phyloP scores from a whole-genome alignment of 2,113 vertebrate genomes.

The Pseudolaguvia tuberculata region DNA sequence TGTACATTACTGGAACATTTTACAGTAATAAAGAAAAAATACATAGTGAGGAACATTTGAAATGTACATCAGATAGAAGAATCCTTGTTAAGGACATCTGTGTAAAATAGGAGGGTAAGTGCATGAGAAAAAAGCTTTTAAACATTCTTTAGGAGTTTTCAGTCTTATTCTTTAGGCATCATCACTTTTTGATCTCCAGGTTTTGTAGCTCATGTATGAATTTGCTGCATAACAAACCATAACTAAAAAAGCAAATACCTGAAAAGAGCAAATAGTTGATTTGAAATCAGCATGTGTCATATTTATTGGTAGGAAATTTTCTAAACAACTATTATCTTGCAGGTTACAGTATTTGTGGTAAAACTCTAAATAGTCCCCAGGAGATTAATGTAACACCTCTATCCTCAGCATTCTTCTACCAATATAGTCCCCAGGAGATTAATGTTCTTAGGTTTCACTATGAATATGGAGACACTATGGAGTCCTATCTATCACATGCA shows the following conservation, averaged over 20 bases:
- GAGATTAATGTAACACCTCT: not conserved
- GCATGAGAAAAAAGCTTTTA: not conserved
- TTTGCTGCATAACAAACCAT: slow-evolving; percentile 83
- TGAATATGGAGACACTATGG: not conserved
- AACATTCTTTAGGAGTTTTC: not conserved
- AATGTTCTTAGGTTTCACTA: not conserved
- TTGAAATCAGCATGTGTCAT: slow-evolving; percentile 20
- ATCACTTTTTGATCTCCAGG: slow-evolving; percentile 72
- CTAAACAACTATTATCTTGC: not conserved
- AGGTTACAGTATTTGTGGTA: not conserved
- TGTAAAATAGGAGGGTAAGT: not conserved
- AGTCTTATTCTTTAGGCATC: slow-evolving; percentile 51
- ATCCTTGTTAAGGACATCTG: too few relatives aligned
- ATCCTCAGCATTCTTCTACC: too few relatives aligned
- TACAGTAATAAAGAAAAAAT: too few relatives aligned
- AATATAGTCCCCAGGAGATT: not conserved
- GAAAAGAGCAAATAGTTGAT: slow-evolving; percentile 36
- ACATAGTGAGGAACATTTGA: too few relatives aligned
- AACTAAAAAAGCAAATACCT: slow-evolving; percentile 88
- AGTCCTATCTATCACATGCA: not conserved
- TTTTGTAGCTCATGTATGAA: slow-evolving; percentile 78
- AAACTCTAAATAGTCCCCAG: not conserved
- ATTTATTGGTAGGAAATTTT: not conserved
- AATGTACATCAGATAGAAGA: too few relatives aligned
- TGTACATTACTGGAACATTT: too few relatives aligned